Conservation (phyloP, 2,797 vertebrate species). For the Rallus crepitans region DNA sequence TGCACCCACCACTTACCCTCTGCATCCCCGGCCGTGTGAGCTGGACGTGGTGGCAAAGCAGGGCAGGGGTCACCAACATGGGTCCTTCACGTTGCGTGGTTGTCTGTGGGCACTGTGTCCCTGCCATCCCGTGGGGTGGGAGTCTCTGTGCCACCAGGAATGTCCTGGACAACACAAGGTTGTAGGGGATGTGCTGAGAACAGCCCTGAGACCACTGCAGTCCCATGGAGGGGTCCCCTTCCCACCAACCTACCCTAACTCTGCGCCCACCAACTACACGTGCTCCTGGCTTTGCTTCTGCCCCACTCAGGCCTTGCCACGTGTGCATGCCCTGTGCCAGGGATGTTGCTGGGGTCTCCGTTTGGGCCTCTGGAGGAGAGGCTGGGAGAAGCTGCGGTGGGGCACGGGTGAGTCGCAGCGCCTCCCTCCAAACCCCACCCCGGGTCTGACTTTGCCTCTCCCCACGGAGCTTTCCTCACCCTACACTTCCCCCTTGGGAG, state of each 20-base stretch:
- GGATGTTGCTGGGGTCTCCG: neutral
- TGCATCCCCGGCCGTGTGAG: fast-evolving
- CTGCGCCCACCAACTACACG: fast-evolving
- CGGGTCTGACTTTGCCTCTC: neutral
- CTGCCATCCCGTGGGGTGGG: neutral
- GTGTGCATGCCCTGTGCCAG: fast-evolving
- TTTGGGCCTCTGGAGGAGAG: neutral
- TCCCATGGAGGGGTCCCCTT: neutral
- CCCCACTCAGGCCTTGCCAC: fast-evolving
- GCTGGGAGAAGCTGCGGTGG: neutral
- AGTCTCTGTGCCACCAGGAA: neutral
- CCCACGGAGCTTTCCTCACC: neutral
- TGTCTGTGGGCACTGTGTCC: neutral
- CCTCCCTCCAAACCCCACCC: neutral
- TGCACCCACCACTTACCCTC: neutral
- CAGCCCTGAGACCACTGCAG: fast-evolving
- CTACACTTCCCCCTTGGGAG: neutral
- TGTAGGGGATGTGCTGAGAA: fast-evolving
- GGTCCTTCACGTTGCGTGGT: fast-evolving
- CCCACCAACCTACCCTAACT: neutral
- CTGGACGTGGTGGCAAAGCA: neutral
- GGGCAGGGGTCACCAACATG: neutral
- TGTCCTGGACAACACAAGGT: fast-evolving
- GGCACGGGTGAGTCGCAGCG: fast-evolving
- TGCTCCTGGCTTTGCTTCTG: neutral